phyloP scores from a whole-genome alignment of 2,888 invertebrate genomes.

The Nudaria mundana region DNA sequence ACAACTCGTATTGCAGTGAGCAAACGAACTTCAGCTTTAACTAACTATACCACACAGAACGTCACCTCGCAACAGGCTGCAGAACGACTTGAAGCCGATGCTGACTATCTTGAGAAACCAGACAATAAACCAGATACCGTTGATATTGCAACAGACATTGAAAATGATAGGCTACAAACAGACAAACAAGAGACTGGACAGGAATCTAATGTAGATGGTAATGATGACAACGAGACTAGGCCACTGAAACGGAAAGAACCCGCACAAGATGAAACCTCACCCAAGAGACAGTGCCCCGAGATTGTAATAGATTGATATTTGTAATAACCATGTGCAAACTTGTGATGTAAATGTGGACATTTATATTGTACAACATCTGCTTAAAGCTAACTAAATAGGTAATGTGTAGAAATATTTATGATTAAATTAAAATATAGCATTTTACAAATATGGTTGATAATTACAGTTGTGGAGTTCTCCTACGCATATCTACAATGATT shows the following conservation, averaged over 20 bases:
- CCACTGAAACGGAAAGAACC: conserved; percentile 63
- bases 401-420: conserved; percentile 66
- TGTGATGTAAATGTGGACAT: conserved; percentile 50
- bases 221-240: conserved; percentile 47
- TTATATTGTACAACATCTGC: conserved; percentile 43
- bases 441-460: conserved; percentile 56
- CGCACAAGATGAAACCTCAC: conserved; percentile 54
- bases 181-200: conserved; percentile 49
- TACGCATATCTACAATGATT: conserved; percentile 37
- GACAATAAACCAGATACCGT: conserved; percentile 31
- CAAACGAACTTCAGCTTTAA: conserved; percentile 33
- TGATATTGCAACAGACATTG: conserved; percentile 26
- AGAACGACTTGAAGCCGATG: conserved; percentile 57
- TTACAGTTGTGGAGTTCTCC: conserved; percentile 45
- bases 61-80: conserved; percentile 57
- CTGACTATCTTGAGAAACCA: conserved; percentile 49
- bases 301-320: conserved; percentile 58
- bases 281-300: conserved; percentile 71
- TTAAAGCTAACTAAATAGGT: conserved; percentile 48
- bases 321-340: conserved; percentile 39
- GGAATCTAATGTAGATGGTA: conserved; percentile 44
- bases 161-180: conserved; percentile 43
- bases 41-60: conserved; percentile 37
- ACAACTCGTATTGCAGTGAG: conserved; percentile 54
- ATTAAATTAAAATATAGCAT: conserved; percentile 61